These are phyloP conservation scores for Apolygus lucorum DNA, from an alignment of 1,140 invertebrate genomes.

Conservation along the genomic window DNA sequence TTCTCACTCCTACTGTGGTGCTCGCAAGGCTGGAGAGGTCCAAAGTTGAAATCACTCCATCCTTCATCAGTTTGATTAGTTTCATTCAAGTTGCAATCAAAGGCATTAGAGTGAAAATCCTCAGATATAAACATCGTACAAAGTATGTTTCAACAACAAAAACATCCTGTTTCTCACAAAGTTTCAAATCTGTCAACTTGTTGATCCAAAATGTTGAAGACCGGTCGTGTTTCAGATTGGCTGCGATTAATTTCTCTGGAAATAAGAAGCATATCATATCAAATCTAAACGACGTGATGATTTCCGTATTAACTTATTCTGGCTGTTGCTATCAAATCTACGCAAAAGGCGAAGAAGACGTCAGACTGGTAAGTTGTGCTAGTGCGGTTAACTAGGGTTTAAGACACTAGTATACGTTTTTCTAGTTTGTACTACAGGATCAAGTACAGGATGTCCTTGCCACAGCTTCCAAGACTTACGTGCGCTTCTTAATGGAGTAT, in stretches of 20 bases:
- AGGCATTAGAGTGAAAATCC: background rate
- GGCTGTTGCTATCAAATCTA: constrained; percentile 8
- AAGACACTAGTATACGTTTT: background rate
- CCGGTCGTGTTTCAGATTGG: background rate
- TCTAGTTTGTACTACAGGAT: background rate
- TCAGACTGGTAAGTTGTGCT: background rate
- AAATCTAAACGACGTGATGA: background rate
- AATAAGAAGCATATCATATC: background rate
- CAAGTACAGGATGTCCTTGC: background rate
- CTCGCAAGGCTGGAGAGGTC: background rate
- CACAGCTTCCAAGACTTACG: background rate
- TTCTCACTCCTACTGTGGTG: background rate
- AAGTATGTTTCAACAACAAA: background rate
- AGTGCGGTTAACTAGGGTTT: background rate
- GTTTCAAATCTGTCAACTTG: background rate
- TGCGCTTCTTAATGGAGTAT: too few relatives aligned
- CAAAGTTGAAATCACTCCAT: background rate
- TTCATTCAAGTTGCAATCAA: background rate
- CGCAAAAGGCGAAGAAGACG: constrained; percentile 1
- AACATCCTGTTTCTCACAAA: background rate
- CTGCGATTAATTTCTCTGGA: background rate
- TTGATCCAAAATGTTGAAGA: background rate
- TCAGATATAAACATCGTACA: background rate
- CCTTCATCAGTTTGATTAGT: background rate
- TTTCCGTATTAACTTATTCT: background rate